phyloP scores from a whole-genome alignment of 2,888 invertebrate species.

The Tricholauxania praeusta region DNA sequence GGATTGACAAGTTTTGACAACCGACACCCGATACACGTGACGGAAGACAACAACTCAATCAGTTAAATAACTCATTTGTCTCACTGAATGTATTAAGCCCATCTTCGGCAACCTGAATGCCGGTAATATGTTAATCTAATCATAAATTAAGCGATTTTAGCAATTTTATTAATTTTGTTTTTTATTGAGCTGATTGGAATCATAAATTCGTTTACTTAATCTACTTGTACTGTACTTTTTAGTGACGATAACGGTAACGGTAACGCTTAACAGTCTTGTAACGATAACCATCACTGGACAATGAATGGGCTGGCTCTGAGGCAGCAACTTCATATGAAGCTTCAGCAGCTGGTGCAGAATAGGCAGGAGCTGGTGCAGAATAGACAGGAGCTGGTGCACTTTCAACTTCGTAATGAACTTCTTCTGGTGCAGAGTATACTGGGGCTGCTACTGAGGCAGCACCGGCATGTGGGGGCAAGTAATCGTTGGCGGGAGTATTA shows the following conservation, averaged over 20 bases:
- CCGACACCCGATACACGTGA: too few species aligned
- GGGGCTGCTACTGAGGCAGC: conserved; percentile 20
- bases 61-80: background rate
- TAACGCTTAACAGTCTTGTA: conserved; percentile 34
- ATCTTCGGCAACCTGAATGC: background rate
- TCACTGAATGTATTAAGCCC: background rate
- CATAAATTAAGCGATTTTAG: background rate
- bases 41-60: too few species aligned
- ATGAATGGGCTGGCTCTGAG: conserved; percentile 34
- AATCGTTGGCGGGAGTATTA: conserved; percentile 35
- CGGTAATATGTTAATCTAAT: background rate
- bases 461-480: conserved; percentile 18
- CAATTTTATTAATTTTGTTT: background rate
- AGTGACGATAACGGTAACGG: conserved; percentile 35
- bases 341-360: background rate
- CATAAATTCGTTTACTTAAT: background rate
- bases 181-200: background rate
- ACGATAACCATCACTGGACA: conserved; percentile 36
- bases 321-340: conserved; percentile 30
- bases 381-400: conserved; percentile 24
- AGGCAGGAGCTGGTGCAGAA: conserved; percentile 16
- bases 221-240: conserved; percentile 29
- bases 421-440: conserved; percentile 25
- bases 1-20: background rate
- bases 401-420: conserved; percentile 1